A percentile compares a stretch with the other conserved stretches of the same genome.
These are phyloP conservation scores for Aythya baeri DNA, from an alignment of 2,113 vertebrate genomes.

Conservation along the genomic window DNA sequence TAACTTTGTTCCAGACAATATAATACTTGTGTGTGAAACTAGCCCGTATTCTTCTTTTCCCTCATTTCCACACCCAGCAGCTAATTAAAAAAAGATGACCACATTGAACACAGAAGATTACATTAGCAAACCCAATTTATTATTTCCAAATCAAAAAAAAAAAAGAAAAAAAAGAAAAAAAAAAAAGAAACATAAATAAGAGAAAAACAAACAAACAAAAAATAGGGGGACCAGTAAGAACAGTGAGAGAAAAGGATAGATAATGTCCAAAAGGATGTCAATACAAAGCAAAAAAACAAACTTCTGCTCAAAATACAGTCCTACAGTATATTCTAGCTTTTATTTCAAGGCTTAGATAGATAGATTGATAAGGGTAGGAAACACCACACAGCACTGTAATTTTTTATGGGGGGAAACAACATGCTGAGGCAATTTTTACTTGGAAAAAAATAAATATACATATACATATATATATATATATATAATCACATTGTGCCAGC, in stretches of 20 bases:
- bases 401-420: constrained; percentile 45
- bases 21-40: background rate
- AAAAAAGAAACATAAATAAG: background rate
- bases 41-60: background rate
- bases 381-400: background rate
- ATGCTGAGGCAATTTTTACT: constrained; percentile 18
- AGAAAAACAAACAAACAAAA: background rate
- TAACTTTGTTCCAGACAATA: background rate
- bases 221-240: background rate
- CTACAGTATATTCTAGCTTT: constrained; percentile 17
- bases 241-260: background rate
- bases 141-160: constrained; percentile 25
- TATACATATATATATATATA: background rate
- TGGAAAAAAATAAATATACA: background rate
- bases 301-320: constrained; percentile 25
- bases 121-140: constrained; percentile 54
- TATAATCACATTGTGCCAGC: constrained; percentile 20
- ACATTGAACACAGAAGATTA: constrained; percentile 25
- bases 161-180: background rate
- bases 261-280: background rate
- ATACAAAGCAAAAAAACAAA: background rate
- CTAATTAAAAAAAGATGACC: background rate
- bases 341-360: constrained; percentile 44
- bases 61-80: background rate
- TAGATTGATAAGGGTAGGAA: constrained; percentile 25